These are phyloP conservation scores for Pyxicephalus adspersus DNA, from an alignment of 2,113 vertebrate genomes.

Conservation along the genomic window DNA sequence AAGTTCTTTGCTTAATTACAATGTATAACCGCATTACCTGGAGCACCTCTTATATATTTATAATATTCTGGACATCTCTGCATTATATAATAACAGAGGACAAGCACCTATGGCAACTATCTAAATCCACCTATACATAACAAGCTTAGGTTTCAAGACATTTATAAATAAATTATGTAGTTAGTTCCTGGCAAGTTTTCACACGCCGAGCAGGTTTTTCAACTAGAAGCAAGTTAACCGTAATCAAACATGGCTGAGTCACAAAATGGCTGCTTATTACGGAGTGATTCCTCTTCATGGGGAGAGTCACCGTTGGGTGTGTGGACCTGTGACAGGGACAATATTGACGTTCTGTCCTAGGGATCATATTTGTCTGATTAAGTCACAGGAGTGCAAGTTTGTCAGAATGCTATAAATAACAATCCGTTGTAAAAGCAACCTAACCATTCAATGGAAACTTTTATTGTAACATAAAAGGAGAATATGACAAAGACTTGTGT, in stretches of 20 bases:
- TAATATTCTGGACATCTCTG: not conserved
- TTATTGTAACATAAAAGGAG: no score
- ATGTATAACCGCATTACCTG: not conserved
- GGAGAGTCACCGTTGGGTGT: not conserved
- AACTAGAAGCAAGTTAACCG: not conserved
- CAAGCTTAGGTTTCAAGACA: not conserved
- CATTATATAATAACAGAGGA: not conserved
- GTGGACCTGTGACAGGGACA: not conserved
- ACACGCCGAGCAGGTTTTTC: not conserved
- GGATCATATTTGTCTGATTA: not conserved
- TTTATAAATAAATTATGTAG: not conserved
- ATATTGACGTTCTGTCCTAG: no score
- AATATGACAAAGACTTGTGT: no score
- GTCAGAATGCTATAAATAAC: not conserved
- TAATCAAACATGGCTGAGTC: conserved; percentile 1
- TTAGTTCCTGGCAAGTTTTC: not conserved
- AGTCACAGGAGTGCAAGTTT: not conserved
- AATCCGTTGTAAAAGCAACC: no score
- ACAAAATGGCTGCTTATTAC: not conserved
- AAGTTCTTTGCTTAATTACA: not conserved
- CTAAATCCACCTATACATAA: no score
- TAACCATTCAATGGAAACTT: no score
- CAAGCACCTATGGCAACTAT: not conserved
- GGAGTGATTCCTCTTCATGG: not conserved
- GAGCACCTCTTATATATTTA: no score